A percentile compares a stretch with the other conserved stretches of the same genome.
phyloP scores from a whole-genome alignment of 2,113 vertebrate genomes.

The Prochilodus magdalenae region DNA sequence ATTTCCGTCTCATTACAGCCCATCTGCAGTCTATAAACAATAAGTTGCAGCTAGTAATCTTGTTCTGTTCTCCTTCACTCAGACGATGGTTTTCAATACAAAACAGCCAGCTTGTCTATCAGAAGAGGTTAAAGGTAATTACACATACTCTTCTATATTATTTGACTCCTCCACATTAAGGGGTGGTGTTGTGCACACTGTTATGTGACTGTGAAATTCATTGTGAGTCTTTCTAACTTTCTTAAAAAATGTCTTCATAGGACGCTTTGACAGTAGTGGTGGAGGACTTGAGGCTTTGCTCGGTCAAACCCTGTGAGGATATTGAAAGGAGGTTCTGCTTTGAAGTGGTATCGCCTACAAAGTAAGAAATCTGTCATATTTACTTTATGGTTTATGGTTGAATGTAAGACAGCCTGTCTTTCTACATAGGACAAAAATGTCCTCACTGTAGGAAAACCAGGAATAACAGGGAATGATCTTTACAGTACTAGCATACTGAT shows the following conservation, averaged over 20 bases:
- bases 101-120: constrained; percentile 98
- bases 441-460: no score
- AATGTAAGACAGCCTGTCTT: not conserved
- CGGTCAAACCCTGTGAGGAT: constrained; percentile 96
- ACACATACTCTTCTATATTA: no score
- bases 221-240: no score
- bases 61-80: constrained; percentile 43
- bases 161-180: no score
- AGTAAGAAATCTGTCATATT: constrained; percentile 74
- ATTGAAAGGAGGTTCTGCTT: constrained; percentile 97
- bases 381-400: not conserved
- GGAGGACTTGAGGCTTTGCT: constrained; percentile 93
- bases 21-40: not conserved
- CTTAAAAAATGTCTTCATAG: constrained; percentile 65
- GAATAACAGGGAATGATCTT: no score
- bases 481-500: no score
- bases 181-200: not conserved
- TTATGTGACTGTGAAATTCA: not conserved
- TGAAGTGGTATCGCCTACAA: constrained; percentile 98
- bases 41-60: not conserved
- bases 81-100: constrained; percentile 99
- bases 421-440: no score
- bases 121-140: constrained; percentile 97
- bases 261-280: constrained; percentile 96
- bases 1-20: not conserved